A percentile compares a stretch with the other conserved stretches of the same genome.
Conservation (phyloP, 2,888 invertebrate species). For the Horisme vitalbata region DNA sequence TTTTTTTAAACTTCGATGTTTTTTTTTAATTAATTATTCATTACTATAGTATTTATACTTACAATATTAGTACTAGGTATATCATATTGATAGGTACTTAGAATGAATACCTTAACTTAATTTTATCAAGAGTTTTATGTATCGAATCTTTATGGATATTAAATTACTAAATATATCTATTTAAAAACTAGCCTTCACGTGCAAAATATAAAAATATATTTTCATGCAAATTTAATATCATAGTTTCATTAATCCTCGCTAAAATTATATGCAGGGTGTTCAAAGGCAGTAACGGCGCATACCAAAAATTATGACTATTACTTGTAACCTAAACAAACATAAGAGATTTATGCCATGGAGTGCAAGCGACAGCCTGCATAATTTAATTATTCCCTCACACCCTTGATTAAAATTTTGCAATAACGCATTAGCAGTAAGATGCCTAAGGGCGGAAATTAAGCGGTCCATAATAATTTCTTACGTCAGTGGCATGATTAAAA, state of each 20-base stretch:
- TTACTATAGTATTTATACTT: too few relatives aligned
- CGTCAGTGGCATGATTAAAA: conserved; percentile 78
- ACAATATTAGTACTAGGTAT: too few relatives aligned
- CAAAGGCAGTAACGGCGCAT: conserved; percentile 13
- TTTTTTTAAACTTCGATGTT: too few relatives aligned
- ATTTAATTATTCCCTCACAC: conserved; percentile 78
- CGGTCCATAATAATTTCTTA: conserved; percentile 78
- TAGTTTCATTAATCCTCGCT: conserved; percentile 10
- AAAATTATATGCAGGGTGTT: conserved; percentile 13
- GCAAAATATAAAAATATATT: too few relatives aligned
- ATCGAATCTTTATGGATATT: too few relatives aligned
- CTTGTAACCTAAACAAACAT: conserved; percentile 60
- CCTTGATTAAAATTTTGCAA: conserved; percentile 81
- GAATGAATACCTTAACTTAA: too few relatives aligned
- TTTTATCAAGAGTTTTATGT: too few relatives aligned
- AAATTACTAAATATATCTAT: too few relatives aligned
- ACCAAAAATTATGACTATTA: conserved; percentile 35
- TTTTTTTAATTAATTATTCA: too few relatives aligned
- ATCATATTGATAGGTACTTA: too few relatives aligned
- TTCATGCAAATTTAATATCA: conserved; percentile 10
- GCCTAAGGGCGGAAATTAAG: conserved; percentile 78
- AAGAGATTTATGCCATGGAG: conserved; percentile 71
- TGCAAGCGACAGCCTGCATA: conserved; percentile 81
- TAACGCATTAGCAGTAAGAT: conserved; percentile 72
- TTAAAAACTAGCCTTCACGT: too few relatives aligned